Conservation (phyloP, 2,888 invertebrate genomes). For the Dicycla oo region DNA sequence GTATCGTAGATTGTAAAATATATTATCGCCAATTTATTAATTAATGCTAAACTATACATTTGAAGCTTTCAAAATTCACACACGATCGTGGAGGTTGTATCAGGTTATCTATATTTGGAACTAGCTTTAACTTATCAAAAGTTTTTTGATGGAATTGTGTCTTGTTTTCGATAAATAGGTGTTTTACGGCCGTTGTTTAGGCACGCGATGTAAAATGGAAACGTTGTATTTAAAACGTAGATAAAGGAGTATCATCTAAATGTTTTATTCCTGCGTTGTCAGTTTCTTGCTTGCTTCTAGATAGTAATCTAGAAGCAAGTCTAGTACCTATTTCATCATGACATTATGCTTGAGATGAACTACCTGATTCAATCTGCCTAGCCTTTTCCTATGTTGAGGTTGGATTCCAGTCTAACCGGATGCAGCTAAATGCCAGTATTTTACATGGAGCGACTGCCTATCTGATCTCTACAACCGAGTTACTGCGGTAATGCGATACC, state of each 20-base stretch:
- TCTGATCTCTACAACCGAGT: no score
- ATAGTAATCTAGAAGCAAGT: not conserved
- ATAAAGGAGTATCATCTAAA: not conserved
- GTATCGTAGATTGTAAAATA: constrained; percentile 16
- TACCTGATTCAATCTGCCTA: no score
- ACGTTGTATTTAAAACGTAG: no score
- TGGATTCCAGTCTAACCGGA: no score
- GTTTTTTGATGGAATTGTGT: constrained; percentile 11
- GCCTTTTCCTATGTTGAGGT: no score
- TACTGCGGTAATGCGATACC: no score
- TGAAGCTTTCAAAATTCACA: constrained; percentile 35
- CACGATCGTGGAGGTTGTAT: constrained; percentile 9
- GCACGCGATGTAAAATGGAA: no score
- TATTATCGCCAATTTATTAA: not conserved
- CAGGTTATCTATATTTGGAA: constrained; percentile 54
- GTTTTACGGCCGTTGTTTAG: no score
- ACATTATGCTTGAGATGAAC: not conserved
- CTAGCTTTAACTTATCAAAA: constrained; percentile 8
- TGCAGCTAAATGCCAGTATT: no score
- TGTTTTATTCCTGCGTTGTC: not conserved
- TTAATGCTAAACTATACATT: constrained; percentile 9
- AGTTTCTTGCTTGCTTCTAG: no score
- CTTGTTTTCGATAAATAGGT: constrained; percentile 10
- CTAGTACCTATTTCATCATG: no score
- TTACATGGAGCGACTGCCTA: no score